Conservation (phyloP, 2,113 vertebrate genomes). For the Nibea coibor region DNA sequence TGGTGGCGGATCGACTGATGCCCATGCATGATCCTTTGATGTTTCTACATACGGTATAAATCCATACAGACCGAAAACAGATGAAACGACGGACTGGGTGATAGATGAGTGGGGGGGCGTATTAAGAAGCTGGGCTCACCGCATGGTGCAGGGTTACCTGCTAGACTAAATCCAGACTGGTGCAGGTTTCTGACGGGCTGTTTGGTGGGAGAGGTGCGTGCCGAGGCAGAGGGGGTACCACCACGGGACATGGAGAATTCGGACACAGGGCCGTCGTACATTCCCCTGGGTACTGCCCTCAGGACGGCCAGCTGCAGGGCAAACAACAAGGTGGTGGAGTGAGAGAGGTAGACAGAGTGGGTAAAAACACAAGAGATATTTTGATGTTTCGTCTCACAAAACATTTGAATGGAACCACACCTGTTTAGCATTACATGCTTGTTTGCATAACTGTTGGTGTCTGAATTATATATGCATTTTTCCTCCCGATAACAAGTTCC, state of each 20-base stretch:
- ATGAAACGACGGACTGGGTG: slow-evolving; percentile 6
- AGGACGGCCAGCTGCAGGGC: slow-evolving; percentile 90
- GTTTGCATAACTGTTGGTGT: slow-evolving; percentile 52
- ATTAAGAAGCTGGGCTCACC: slow-evolving; percentile 62
- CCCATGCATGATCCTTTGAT: slow-evolving; percentile 20
- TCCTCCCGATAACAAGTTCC: slow-evolving; percentile 39
- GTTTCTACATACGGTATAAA: slow-evolving; percentile 1
- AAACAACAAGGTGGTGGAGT: background rate
- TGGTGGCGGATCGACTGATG: background rate
- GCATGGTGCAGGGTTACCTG: slow-evolving; percentile 84
- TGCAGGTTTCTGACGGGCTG: slow-evolving; percentile 95
- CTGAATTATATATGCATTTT: slow-evolving; percentile 49
- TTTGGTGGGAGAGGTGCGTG: slow-evolving; percentile 93
- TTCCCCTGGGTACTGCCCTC: slow-evolving; percentile 93
- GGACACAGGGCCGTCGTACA: slow-evolving; percentile 97
- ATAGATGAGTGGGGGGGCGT: slow-evolving; percentile 19
- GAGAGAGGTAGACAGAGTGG: background rate
- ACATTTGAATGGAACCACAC: slow-evolving; percentile 4
- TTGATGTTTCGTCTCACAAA: slow-evolving; percentile 1
- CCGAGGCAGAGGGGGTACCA: slow-evolving; percentile 91
- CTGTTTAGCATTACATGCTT: slow-evolving; percentile 53
- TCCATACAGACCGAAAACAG: slow-evolving; percentile 10
- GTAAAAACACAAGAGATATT: background rate
- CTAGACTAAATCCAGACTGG: slow-evolving; percentile 96
- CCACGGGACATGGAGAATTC: slow-evolving; percentile 95